Percentiles rank a stretch among this genome's conserved stretches.
Conservation (phyloP, 2,797 vertebrate species). For the Parauchenoglanis ngamensis region DNA sequence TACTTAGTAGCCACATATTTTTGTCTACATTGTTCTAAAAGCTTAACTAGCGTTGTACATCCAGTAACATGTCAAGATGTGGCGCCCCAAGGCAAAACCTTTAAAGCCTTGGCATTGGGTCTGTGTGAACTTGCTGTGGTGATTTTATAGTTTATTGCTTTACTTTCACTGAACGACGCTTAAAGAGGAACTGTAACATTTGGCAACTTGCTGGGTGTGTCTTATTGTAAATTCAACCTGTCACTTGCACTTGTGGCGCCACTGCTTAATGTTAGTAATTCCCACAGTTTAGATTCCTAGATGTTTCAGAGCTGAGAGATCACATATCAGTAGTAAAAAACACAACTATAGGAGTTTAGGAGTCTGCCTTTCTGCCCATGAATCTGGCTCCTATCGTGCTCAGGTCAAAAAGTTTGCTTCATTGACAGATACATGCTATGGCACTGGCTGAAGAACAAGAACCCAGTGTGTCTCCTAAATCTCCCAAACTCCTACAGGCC, state of each 20-base stretch:
- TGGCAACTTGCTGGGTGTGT: conserved; percentile 11
- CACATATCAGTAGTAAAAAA: conserved; percentile 63
- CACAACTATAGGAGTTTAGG: conserved; percentile 54
- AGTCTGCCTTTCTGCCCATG: conserved; percentile 60
- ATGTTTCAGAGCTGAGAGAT: conserved; percentile 64
- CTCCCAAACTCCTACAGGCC: conserved; percentile 63
- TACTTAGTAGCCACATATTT: conserved; percentile 19
- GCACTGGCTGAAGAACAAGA: conserved; percentile 61
- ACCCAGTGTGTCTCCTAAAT: conserved; percentile 60
- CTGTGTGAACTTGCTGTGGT: conserved; percentile 34
- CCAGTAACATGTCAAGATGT: not conserved
- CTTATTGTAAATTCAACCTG: conserved; percentile 47
- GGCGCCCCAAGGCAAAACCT: conserved; percentile 10
- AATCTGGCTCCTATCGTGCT: conserved; percentile 66
- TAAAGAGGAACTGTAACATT: conserved; percentile 30
- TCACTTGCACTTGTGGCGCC: conserved; percentile 53
- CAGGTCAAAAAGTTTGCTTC: conserved; percentile 59
- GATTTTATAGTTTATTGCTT: conserved; percentile 48
- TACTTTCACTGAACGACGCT: conserved; percentile 30
- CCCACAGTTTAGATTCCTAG: conserved; percentile 64
- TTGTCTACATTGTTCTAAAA: not conserved
- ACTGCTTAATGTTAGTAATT: conserved; percentile 59
- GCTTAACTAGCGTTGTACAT: conserved; percentile 6
- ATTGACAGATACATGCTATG: conserved; percentile 58
- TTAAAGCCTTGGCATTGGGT: conserved; percentile 11